Evolutionary conservation across 2,888 invertebrate genomes (phyloP).

Genomic region (Clunio marinus): DNA sequence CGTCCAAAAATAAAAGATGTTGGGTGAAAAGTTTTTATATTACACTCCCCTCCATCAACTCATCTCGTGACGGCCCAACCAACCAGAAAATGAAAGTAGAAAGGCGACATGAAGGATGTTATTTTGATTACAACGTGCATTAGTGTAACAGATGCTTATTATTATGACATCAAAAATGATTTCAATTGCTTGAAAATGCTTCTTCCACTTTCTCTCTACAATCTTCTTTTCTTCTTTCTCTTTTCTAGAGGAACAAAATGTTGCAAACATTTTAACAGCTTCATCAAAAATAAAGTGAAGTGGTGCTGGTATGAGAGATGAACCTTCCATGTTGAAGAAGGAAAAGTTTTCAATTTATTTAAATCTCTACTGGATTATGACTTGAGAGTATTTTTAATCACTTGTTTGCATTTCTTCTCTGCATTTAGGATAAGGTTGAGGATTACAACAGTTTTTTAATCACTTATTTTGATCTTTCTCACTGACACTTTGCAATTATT

Average conservation of each 20-base stretch:
- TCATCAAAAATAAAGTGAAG: constrained; percentile 4
- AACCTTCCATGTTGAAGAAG: not conserved
- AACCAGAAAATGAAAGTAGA: not conserved
- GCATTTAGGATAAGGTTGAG: not conserved
- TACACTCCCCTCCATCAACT: too few relatives aligned
- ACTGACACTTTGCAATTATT: not conserved
- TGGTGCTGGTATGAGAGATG: not conserved
- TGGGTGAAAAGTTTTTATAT: too few relatives aligned
- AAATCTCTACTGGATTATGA: constrained; percentile 8
- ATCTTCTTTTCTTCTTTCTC: not conserved
- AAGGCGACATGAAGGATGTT: constrained; percentile 30
- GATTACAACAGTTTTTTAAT: too few relatives aligned
- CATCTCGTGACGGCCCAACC: too few relatives aligned
- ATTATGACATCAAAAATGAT: constrained; percentile 39
- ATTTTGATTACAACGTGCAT: constrained; percentile 38
- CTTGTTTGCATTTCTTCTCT: not conserved
- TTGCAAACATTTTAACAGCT: not conserved
- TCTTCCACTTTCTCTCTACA: not conserved
- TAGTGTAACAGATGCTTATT: constrained; percentile 37
- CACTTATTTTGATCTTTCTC: not conserved
- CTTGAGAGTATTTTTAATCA: constrained; percentile 2
- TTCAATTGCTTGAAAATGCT: constrained; percentile 31
- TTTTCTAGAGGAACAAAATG: not conserved
- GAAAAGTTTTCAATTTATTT: constrained; percentile 21
- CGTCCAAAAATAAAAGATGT: too few relatives aligned